phyloP scores from a whole-genome alignment of 1,140 invertebrate species.

The Gonioctena quinquepunctata region DNA sequence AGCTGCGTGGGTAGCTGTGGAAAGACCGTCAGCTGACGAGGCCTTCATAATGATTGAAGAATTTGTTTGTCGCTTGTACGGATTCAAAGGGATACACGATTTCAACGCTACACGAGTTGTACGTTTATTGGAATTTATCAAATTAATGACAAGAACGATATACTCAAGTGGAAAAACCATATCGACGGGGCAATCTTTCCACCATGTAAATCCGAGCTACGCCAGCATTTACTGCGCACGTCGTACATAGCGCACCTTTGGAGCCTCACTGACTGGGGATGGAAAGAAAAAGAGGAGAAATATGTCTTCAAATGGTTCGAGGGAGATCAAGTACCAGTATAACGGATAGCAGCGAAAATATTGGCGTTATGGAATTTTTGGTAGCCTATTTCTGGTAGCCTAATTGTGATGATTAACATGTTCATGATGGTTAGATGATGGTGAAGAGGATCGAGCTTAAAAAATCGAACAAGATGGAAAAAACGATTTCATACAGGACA shows the following conservation, averaged over 20 bases:
- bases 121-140: not conserved
- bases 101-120: not conserved
- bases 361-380: conserved; percentile 14
- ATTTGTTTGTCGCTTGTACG: not conserved
- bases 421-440: not conserved
- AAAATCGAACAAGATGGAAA: not conserved
- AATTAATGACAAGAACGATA: not conserved
- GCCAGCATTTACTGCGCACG: too few species aligned
- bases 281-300: conserved; percentile 11
- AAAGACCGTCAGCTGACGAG: too few species aligned
- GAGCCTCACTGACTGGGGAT: not conserved
- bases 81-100: not conserved
- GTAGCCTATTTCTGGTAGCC: not conserved
- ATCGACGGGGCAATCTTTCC: not conserved
- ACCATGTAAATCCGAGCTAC: too few species aligned
- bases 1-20: too few species aligned
- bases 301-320: conserved; percentile 15
- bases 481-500: conserved; percentile 1
- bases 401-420: not conserved
- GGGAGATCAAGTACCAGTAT: conserved; percentile 15
- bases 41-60: not conserved
- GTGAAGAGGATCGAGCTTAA: not conserved
- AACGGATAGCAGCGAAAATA: conserved; percentile 8
- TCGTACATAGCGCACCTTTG: too few species aligned
- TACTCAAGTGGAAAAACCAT: not conserved